These are phyloP conservation scores for Cyclophora punctaria DNA, from an alignment of 2,888 invertebrate genomes.

Conservation along the genomic window DNA sequence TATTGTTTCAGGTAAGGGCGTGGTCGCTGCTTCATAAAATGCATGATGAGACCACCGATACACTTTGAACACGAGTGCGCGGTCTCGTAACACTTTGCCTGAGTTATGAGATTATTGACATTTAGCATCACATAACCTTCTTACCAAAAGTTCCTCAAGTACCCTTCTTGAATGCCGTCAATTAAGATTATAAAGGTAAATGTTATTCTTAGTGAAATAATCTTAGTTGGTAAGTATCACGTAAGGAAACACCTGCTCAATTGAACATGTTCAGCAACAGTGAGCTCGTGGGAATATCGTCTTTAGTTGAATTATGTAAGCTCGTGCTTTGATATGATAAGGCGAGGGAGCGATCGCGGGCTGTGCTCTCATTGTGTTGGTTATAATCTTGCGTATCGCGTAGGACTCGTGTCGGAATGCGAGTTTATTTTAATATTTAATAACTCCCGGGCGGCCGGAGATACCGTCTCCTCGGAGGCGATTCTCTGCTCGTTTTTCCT, in stretches of 20 bases:
- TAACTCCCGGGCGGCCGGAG: conserved; percentile 64
- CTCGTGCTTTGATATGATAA: conserved; percentile 66
- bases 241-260: conserved; percentile 22
- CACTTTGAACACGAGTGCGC: conserved; percentile 34
- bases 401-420: conserved; percentile 70
- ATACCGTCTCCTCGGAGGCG: conserved; percentile 65
- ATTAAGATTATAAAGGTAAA: too few species aligned
- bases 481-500: conserved; percentile 65
- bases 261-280: conserved; percentile 15
- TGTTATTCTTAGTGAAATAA: too few species aligned
- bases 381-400: conserved; percentile 69
- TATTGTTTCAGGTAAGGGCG: conserved; percentile 74
- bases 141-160: too few species aligned
- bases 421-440: conserved; percentile 75
- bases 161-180: too few species aligned
- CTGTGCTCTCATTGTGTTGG: conserved; percentile 67
- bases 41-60: conserved; percentile 51
- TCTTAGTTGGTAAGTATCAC: too few species aligned
- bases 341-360: conserved; percentile 55
- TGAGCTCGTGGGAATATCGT: conserved; percentile 31
- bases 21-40: conserved; percentile 37
- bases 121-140: conserved; percentile 13
- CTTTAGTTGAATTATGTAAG: conserved; percentile 57
- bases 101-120: conserved; percentile 52
- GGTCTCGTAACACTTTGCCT: conserved; percentile 47